Evolutionary conservation across 2,113 vertebrate genomes (phyloP).

Genomic region (Orientallactaga bullata): DNA sequence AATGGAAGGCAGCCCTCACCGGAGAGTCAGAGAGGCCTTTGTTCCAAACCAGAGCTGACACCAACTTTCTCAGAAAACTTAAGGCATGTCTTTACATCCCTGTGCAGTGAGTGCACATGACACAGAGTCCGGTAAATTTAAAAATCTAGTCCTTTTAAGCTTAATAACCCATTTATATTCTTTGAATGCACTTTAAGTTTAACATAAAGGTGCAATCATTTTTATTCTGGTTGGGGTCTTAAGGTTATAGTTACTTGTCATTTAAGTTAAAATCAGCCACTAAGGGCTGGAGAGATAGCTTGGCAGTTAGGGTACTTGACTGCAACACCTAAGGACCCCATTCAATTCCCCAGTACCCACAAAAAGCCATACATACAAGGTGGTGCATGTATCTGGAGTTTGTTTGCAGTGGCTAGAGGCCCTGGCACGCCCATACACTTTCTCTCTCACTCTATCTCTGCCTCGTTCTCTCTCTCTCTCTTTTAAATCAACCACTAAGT

Average conservation of each 20-base stretch:
- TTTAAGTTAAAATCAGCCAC: not conserved
- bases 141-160: not conserved
- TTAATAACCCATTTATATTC: conserved; percentile 29
- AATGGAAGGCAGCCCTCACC: conserved; percentile 74
- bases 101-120: conserved; percentile 39
- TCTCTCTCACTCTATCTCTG: too few species aligned
- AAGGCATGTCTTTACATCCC: conserved; percentile 33
- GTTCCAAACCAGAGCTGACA: conserved; percentile 57
- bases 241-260: conserved; percentile 11
- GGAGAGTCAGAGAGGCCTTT: conserved; percentile 68
- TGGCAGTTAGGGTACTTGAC: too few species aligned
- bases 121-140: conserved; percentile 1
- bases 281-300: not conserved
- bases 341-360: too few species aligned
- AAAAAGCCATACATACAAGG: too few species aligned
- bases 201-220: conserved; percentile 43
- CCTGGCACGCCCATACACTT: too few species aligned
- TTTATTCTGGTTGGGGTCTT: conserved; percentile 36
- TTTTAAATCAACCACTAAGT: not conserved
- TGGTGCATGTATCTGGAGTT: too few species aligned
- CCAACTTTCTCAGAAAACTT: conserved; percentile 68
- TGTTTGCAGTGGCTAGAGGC: too few species aligned
- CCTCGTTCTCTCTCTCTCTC: too few species aligned
- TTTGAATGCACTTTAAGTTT: not conserved
- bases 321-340: too few species aligned